A percentile compares a stretch with the other conserved stretches of the same genome.
Conservation (phyloP, 2,888 invertebrate genomes). For the Pristionchus exspectatus region DNA sequence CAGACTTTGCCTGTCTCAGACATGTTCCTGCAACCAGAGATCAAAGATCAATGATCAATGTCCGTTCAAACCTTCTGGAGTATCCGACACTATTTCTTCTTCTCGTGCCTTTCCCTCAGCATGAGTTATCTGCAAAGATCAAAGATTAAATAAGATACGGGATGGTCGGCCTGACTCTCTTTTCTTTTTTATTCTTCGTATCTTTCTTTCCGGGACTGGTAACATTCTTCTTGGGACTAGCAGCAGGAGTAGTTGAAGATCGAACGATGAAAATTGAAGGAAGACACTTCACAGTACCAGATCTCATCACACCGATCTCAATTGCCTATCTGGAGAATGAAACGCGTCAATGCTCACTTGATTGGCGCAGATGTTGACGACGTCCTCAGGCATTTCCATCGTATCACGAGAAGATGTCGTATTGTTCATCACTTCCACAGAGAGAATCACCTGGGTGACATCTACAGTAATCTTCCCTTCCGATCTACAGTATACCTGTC, state of each 20-base stretch:
- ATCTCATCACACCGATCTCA: background rate
- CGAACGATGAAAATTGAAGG: background rate
- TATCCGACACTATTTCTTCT: background rate
- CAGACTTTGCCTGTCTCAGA: background rate
- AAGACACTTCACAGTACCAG: background rate
- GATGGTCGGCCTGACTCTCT: background rate
- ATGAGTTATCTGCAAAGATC: background rate
- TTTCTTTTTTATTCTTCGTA: background rate
- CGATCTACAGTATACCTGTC: constrained; percentile 38
- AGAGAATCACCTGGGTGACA: background rate
- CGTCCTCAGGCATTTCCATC: constrained; percentile 35
- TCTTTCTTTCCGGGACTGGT: background rate
- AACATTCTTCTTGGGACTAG: background rate
- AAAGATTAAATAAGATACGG: background rate
- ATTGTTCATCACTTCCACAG: constrained; percentile 13
- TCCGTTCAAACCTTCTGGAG: background rate
- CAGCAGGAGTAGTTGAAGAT: background rate
- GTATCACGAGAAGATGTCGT: constrained; percentile 10
- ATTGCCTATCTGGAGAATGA: background rate
- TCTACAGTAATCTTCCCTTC: background rate
- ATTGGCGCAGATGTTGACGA: constrained; percentile 29
- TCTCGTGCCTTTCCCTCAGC: background rate
- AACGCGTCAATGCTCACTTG: background rate
- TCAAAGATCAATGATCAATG: background rate
- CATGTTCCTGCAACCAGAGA: background rate